Base-by-base conservation (phyloP, 2,797 vertebrate genomes). In the Lithobates pipiens region DNA sequence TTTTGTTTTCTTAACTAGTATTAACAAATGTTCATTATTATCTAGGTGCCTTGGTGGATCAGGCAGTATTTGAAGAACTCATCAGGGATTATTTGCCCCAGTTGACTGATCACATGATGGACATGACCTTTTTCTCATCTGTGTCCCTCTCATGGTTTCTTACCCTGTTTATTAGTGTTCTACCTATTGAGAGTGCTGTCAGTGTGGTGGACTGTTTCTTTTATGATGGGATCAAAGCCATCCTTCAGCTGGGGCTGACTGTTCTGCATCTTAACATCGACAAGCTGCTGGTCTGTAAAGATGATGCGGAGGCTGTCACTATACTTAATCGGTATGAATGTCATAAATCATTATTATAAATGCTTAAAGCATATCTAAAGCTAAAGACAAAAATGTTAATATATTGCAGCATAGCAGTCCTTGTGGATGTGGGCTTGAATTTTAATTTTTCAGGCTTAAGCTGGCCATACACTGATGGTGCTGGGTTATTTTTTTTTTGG, bases 161-260 rank as follows among this genome's bases (percentile, higher is more conserved):
- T 91, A 99, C 98, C 10, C 96, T 99, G 88, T 99, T 99, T 91
- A 97, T 99, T 93, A 99, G 98, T 0, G 98, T 99, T 84, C 92
- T 99, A 80, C 98, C 98, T 86, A 97, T 99, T 86, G 97, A 99
- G 92, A 97, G 98, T 29, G 97, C 98, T 0, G 97, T 99, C 88
- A 99, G 97, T 77, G 98, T 99, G 84, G 97, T 99, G 2, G 98
- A 99, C 92, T 99, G 97, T 89, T 99, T 99, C 90, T 99, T 99
- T 95, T 98, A 96, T 36, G 97, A 99, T 36, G 98, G 97, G 83
- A 97, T 99, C 76, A 98, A 97, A 88, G 97, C 98, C 72, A 96
- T 99, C 75, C 91, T 99, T 90, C 98, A 99, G 91, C 95, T 99
- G 10, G 98, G 97, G 68, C 92, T 99, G 21, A 95, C 97, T 0